Evolutionary conservation across 1,140 invertebrate species (phyloP).

Genomic region (Orchestia grillus): DNA sequence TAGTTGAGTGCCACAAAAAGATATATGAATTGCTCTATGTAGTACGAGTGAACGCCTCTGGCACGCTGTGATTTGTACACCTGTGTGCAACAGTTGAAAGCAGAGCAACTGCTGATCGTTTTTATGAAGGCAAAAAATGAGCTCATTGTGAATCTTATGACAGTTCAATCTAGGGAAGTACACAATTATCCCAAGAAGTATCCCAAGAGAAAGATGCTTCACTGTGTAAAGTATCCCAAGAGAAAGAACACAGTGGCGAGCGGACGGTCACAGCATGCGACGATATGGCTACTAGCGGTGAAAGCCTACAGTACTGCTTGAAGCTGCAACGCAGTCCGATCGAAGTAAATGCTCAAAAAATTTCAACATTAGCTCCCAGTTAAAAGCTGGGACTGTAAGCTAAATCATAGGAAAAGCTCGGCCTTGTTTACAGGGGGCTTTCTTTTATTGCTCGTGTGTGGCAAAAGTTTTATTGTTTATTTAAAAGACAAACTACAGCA

Average conservation of each 20-base stretch:
- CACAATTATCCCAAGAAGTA: background rate
- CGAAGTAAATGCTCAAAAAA: background rate
- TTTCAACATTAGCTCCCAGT: background rate
- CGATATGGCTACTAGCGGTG: background rate
- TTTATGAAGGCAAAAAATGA: too few species aligned
- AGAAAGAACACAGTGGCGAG: background rate
- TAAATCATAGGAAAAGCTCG: background rate
- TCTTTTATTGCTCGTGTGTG: background rate
- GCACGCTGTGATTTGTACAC: too few species aligned
- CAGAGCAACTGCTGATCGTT: too few species aligned
- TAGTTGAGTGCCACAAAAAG: too few species aligned
- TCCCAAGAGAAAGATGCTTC: background rate
- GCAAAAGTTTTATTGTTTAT: background rate
- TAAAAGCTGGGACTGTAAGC: background rate
- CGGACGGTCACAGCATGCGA: background rate
- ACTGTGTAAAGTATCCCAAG: background rate
- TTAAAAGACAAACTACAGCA: too few species aligned
- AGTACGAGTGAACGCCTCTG: too few species aligned
- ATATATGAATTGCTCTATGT: too few species aligned
- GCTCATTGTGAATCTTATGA: too few species aligned
- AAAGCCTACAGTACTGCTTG: background rate
- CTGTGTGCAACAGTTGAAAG: too few species aligned
- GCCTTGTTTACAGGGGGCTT: background rate
- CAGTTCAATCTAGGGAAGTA: too few species aligned
- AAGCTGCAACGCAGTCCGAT: background rate